Evolutionary conservation across 1,140 invertebrate genomes (phyloP).

Genomic region (Pseudomyrmex concolor): DNA sequence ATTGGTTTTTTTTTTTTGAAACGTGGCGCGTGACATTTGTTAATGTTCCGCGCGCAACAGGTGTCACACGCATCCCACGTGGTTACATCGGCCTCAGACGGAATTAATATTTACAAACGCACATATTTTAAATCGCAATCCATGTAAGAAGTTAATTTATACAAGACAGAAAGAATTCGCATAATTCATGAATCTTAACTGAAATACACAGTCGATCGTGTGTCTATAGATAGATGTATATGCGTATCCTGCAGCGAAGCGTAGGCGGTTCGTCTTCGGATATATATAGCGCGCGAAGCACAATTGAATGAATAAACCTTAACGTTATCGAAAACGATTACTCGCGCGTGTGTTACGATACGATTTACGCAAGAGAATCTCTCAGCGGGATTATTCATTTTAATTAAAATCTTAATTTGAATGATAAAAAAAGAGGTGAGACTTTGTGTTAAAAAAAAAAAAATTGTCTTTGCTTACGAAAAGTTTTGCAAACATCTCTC

Average conservation of each 20-base stretch:
- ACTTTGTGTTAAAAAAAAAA: neutral
- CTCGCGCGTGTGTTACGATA: neutral
- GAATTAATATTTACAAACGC: slow-evolving; percentile 8
- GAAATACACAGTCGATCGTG: neutral
- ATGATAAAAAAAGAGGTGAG: neutral
- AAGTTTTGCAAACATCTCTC: neutral
- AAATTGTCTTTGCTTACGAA: neutral
- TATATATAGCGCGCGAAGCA: neutral
- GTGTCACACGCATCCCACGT: slow-evolving; percentile 46
- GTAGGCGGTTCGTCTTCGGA: neutral
- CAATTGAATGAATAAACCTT: neutral
- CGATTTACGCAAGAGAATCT: no score
- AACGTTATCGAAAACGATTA: neutral
- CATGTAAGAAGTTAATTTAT: neutral
- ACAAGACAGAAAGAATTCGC: neutral
- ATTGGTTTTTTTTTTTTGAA: no score
- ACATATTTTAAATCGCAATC: neutral
- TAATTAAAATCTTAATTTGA: neutral
- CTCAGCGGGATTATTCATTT: neutral
- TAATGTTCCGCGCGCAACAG: slow-evolving; percentile 44
- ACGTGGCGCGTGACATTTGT: neutral
- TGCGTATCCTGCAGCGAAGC: neutral
- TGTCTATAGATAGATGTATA: neutral
- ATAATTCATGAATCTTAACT: neutral
- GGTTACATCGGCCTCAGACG: slow-evolving; percentile 23